Conservation (phyloP, 2,797 vertebrate genomes). For the Pristis pectinata region DNA sequence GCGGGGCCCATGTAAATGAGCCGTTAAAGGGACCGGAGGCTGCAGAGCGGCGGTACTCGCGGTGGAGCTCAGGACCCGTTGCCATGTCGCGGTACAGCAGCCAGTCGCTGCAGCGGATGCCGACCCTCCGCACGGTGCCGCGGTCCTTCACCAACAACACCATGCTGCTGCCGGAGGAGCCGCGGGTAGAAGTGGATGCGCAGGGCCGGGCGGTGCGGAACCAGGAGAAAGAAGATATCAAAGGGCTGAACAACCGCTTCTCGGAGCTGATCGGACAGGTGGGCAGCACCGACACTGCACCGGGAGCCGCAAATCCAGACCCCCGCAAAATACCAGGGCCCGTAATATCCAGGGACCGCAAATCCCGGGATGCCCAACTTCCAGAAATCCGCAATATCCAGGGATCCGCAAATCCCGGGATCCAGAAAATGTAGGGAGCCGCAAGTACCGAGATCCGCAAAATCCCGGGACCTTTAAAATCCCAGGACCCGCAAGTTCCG, state of each 20-base stretch:
- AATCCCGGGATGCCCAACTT: too few species aligned
- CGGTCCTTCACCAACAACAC: slow-evolving; percentile 51
- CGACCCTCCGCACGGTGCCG: slow-evolving; percentile 37
- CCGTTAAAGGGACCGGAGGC: background rate
- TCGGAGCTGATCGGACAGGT: slow-evolving; percentile 59
- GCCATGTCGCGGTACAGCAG: background rate
- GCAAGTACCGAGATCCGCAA: too few species aligned
- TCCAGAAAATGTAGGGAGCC: too few species aligned
- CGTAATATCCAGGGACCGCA: too few species aligned
- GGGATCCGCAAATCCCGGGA: too few species aligned
- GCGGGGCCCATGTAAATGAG: background rate
- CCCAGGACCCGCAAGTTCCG: too few species aligned
- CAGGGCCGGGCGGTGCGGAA: slow-evolving; percentile 44
- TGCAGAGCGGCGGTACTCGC: too few species aligned
- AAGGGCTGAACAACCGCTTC: slow-evolving; percentile 61
- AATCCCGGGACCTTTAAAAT: too few species aligned
- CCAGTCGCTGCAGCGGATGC: background rate
- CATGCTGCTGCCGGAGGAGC: slow-evolving; percentile 36
- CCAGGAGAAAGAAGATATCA: slow-evolving; percentile 57
- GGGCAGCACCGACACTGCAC: background rate
- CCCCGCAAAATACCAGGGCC: too few species aligned
- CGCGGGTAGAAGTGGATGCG: slow-evolving; percentile 41
- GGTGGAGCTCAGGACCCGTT: too few species aligned
- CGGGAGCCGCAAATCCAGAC: too few species aligned
- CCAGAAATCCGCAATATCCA: too few species aligned